A percentile compares a stretch with the other conserved stretches of the same genome.
Evolutionary conservation across 2,797 vertebrate genomes (phyloP).

Genomic region (Squalus acanthias): DNA sequence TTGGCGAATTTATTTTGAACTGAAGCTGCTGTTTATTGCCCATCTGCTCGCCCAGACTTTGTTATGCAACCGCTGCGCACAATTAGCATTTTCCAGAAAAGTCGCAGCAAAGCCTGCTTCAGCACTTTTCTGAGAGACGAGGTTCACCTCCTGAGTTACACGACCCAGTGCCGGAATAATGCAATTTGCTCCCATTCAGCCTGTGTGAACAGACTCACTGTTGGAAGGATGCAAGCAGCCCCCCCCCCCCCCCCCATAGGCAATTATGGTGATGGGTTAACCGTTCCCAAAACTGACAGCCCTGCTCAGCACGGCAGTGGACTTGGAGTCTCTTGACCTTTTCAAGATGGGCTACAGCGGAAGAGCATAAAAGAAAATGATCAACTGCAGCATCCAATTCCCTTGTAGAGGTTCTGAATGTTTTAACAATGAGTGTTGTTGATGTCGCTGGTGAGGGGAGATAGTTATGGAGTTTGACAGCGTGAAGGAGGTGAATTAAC

Average conservation of each 20-base stretch:
- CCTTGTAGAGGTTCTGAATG: not conserved
- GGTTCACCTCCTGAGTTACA: not conserved
- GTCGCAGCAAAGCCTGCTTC: not conserved
- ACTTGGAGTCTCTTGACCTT: constrained; percentile 18
- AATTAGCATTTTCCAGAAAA: not conserved
- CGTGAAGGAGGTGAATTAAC: not conserved
- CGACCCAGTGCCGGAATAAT: not conserved
- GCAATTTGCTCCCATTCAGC: not conserved
- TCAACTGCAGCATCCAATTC: not conserved
- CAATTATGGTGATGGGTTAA: constrained; percentile 20
- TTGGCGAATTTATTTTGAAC: not conserved
- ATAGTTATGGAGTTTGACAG: not conserved
- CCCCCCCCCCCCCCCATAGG: not conserved
- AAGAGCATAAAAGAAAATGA: not conserved
- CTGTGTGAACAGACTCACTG: not conserved
- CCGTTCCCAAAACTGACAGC: constrained; percentile 11
- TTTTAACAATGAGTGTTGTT: not conserved
- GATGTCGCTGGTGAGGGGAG: not conserved
- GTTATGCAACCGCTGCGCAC: not conserved
- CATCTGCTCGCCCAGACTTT: not conserved
- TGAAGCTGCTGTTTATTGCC: not conserved
- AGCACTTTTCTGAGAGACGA: not conserved
- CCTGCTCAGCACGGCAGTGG: not conserved
- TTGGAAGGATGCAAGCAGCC: not conserved
- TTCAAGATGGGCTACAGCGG: not conserved